Base-by-base conservation (phyloP, 2,888 invertebrate genomes). In the Drosophila atroscutellata region DNA sequence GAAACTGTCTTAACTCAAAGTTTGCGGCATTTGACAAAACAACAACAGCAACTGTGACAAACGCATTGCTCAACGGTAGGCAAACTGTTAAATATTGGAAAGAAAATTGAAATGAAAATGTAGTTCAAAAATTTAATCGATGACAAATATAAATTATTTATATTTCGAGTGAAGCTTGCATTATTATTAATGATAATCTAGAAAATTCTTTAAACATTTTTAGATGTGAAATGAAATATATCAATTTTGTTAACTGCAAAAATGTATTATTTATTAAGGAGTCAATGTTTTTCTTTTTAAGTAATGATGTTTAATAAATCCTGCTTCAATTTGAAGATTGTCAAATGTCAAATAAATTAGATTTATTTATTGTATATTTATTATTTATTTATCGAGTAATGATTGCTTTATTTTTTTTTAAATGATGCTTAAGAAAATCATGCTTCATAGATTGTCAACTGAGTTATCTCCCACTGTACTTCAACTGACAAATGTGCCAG, bases 1-100 rank as follows among this genome's bases (percentile, higher is more conserved):
- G 75, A 80, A 86, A 81, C 80, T 79, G 74, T 75, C 58, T 69
- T 71, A 72, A 66, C 62, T 55, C 54, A 69, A 80, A 81, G 56
- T 72, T 76, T 79, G 68, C 51, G 64, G 51, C 64, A 77, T 61
- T 75, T 67, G 26, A 49, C 47, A 60, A 45, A 57, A 47, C 52
- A 72, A 47, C 55, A 63, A 72, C 8, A 24, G 15, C 32, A 52
- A 50, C 20, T 30, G 11, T 36, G n/a, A 6, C 28, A 24, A 24
- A 45, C 37, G n/a, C 34, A 28, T 18, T 47, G 1, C 5, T 36
- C 3, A 7, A 59, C 51, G n/a, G 51, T 24, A 7, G n/a, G 13
- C 0, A 36, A 51, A 6, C 20, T 26, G n/a, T 15, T 18, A 11
- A 24, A 32, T 24, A 45, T 24, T 24, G 9, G 0, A 32, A 32